Percentiles rank a stretch among this genome's conserved stretches.
Conservation (phyloP, 1,140 invertebrate species). For the Drosophila ambigua region DNA sequence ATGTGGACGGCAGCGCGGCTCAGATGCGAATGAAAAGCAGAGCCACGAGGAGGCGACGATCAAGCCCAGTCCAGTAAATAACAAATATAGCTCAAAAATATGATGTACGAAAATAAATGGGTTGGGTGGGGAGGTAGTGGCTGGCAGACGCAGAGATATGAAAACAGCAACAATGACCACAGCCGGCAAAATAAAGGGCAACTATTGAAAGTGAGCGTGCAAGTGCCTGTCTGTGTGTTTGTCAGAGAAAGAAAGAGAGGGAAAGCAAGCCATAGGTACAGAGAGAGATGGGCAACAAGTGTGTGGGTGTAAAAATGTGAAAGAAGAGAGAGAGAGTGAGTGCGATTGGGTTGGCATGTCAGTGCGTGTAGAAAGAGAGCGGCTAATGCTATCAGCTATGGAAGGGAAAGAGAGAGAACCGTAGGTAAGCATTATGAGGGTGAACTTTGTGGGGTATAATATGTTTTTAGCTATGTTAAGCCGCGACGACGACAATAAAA, state of each 20-base stretch:
- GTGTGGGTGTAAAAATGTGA: conserved; percentile 54
- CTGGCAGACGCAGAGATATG: conserved; percentile 14
- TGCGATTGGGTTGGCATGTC: no score
- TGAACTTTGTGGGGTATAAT: no score
- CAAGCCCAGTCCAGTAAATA: conserved; percentile 4
- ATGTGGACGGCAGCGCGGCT: conserved; percentile 58
- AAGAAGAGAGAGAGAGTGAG: conserved; percentile 1
- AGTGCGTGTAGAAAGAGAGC: conserved; percentile 3
- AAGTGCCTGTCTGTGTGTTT: conserved; percentile 12
- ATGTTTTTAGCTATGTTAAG: no score
- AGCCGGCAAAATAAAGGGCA: conserved; percentile 34
- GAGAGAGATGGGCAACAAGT: not conserved
- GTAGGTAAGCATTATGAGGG: no score
- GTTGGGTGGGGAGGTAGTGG: not conserved
- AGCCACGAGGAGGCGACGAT: conserved; percentile 3
- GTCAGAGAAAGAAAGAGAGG: conserved; percentile 11
- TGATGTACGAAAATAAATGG: conserved; percentile 28
- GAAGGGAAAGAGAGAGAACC: not conserved
- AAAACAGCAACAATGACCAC: conserved; percentile 48
- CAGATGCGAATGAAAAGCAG: conserved; percentile 61
- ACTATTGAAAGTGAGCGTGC: conserved; percentile 65
- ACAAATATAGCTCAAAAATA: conserved; percentile 61
- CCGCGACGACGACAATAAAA: no score
- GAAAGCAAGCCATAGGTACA: conserved; percentile 6
- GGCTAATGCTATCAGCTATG: not conserved